Evolutionary conservation across 2,888 invertebrate genomes (phyloP).

Genomic region (Drosophila melanosoma): DNA sequence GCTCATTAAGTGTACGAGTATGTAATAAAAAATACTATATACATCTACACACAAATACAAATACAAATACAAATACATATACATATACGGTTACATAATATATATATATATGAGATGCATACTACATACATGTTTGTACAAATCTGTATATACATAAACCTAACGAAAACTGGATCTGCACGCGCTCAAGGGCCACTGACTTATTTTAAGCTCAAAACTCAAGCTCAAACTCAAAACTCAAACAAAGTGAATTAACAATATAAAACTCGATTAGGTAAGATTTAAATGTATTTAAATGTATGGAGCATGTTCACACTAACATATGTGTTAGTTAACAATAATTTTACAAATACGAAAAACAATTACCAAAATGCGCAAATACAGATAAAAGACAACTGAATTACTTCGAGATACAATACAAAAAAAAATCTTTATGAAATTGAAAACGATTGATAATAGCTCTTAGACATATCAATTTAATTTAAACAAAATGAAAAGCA

Average conservation of each 20-base stretch:
- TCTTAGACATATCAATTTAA: slow-evolving; percentile 85
- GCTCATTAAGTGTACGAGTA: slow-evolving; percentile 82
- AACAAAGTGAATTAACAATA: slow-evolving; percentile 58
- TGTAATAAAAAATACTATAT: slow-evolving; percentile 49
- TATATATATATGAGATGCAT: slow-evolving; percentile 17
- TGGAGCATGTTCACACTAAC: background rate
- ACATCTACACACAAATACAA: slow-evolving; percentile 24
- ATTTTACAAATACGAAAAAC: slow-evolving; percentile 38
- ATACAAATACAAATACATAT: slow-evolving; percentile 45
- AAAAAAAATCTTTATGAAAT: slow-evolving; percentile 59
- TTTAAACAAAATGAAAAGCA: slow-evolving; percentile 62
- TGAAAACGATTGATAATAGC: slow-evolving; percentile 85
- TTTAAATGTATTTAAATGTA: slow-evolving; percentile 15
- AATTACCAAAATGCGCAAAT: slow-evolving; percentile 8
- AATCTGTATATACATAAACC: slow-evolving; percentile 48
- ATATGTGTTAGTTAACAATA: slow-evolving; percentile 34
- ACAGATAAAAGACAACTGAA: slow-evolving; percentile 41
- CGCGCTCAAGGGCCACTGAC: slow-evolving; percentile 35
- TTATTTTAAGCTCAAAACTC: slow-evolving; percentile 53
- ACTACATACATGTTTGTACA: slow-evolving; percentile 6
- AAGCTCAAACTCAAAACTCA: slow-evolving; percentile 49
- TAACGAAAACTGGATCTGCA: slow-evolving; percentile 31
- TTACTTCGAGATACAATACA: slow-evolving; percentile 65
- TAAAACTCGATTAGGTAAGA: slow-evolving; percentile 44
- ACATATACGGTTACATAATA: slow-evolving; percentile 20